Conservation (phyloP, 2,797 vertebrate genomes). For the Simalia tracyae region DNA sequence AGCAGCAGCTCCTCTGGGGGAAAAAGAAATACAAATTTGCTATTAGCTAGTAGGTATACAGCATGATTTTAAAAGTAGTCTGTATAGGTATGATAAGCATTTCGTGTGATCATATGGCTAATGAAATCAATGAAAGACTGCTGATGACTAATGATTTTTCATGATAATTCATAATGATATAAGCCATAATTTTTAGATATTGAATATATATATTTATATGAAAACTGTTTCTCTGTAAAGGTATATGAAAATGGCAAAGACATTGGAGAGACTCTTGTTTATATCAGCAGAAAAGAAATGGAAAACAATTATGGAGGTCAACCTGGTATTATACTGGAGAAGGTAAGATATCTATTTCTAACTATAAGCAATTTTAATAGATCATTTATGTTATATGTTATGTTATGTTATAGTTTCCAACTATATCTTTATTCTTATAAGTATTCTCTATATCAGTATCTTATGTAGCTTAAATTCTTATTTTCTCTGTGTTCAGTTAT, state of each 20-base stretch:
- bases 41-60: neutral
- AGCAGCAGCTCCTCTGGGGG: neutral
- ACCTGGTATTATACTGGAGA: constrained; percentile 23
- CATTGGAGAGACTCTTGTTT: constrained; percentile 42
- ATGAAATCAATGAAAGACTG: neutral
- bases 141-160: neutral
- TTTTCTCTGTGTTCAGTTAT: neutral
- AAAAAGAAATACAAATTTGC: neutral
- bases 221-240: constrained; percentile 53
- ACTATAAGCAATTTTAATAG: neutral
- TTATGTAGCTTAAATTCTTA: neutral
- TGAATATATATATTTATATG: neutral
- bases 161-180: neutral
- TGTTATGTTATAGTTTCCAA: neutral
- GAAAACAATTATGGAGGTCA: constrained; percentile 32
- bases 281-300: constrained; percentile 49
- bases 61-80: neutral
- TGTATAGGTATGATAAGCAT: neutral
- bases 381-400: neutral
- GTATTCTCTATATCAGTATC: neutral
- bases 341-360: constrained; percentile 19
- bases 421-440: neutral
- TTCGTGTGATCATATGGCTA: neutral
- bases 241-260: constrained; percentile 55
- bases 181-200: neutral